Base-by-base conservation (phyloP, 2,888 invertebrate species). In the Bhutanitis thaidina region DNA sequence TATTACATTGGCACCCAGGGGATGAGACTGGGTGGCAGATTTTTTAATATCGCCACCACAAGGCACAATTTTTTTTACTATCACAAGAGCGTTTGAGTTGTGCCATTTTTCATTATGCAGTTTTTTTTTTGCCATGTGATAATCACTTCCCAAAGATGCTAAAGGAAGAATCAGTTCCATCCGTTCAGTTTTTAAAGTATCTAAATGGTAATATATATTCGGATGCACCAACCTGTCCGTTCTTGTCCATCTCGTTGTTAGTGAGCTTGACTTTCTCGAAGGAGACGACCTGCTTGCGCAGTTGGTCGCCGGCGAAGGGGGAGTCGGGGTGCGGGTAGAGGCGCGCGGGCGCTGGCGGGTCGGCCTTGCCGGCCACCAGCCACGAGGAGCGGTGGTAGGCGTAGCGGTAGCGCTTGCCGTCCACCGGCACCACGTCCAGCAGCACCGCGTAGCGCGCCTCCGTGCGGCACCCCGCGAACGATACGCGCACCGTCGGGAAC, bases 211-310 rank as follows among this genome's bases (percentile, higher is more conserved):
- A 34, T 5, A n/a, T 12, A 12, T 12, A 20, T n/a, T 7, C 7
- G n/a, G 7, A 34, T 12, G 4, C 12, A 67, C 94, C 92, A 81
- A 97, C 97, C 92, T 98, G 97, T 78, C 97, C 97, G 70, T 95
- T 95, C 77, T 96, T 96, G 81, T 97, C 97, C 95, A 98, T 96
- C 88, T 98, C 98, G 85, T 98, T 98, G 89, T 98, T 99, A 74
- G 98, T 98, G 69, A 98, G 93, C 87, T 98, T 98, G 82, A 98
- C 96, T 90, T 98, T 98, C 90, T 99, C 98, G 90, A 98, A 98
- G 66, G 98, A 97, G 71, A 98, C 96, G 75, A 98, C 97, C 90
- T 98, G 98, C 87, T 98, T 98, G 77, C 95, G 93, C 68, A 98
- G 93, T 83, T 98, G 98, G 77, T 98, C 98, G 40, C 97, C 97